A percentile compares a stretch with the other conserved stretches of the same genome.
Evolutionary conservation across 2,797 vertebrate species (phyloP).

Genomic region (Fringilla coelebs): DNA sequence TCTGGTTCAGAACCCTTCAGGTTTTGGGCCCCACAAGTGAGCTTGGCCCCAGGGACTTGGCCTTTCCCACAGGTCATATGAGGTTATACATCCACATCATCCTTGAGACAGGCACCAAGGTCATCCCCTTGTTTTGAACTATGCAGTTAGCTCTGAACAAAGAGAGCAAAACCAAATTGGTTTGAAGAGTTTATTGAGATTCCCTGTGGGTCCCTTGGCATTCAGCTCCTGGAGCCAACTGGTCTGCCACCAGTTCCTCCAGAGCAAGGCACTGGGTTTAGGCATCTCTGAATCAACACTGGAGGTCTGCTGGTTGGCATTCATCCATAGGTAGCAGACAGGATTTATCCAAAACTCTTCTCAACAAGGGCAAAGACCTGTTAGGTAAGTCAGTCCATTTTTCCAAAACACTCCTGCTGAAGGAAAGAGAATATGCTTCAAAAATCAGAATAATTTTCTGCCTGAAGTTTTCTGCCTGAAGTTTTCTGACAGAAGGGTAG

Average conservation of each 20-base stretch:
- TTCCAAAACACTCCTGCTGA: neutral
- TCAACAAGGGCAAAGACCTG: neutral
- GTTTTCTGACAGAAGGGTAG: neutral
- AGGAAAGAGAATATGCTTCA: neutral
- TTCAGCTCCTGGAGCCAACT: neutral
- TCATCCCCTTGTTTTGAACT: neutral
- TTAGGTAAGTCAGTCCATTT: neutral
- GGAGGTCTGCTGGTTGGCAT: neutral
- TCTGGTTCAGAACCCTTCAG: neutral
- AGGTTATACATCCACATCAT: neutral
- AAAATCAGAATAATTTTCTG: neutral
- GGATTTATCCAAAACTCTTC: neutral
- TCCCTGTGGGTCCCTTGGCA: neutral
- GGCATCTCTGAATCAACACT: neutral
- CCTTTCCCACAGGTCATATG: neutral
- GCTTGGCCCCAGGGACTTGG: fast-evolving
- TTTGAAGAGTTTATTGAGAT: neutral
- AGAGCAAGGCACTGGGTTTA: neutral
- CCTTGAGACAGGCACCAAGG: neutral
- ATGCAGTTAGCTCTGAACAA: neutral
- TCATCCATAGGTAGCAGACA: neutral
- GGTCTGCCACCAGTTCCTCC: neutral
- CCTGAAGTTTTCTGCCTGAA: neutral
- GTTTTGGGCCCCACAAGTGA: fast-evolving
- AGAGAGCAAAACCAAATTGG: neutral